Evolutionary conservation across 2,888 invertebrate genomes (phyloP).

Genomic region (Stenchaetothrips biformis): DNA sequence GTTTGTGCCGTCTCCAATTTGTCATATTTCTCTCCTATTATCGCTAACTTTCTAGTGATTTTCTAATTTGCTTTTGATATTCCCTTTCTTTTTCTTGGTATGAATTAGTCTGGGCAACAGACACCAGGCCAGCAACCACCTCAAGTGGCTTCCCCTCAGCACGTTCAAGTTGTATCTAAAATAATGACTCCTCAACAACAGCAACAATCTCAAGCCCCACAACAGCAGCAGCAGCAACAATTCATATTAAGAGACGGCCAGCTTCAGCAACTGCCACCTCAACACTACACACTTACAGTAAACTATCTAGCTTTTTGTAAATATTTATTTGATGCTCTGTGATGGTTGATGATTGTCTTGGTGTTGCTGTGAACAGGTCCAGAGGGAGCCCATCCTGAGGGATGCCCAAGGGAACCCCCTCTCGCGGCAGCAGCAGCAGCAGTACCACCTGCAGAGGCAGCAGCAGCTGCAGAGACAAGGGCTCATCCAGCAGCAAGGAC

Average conservation of each 20-base stretch:
- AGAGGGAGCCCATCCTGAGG: slow-evolving; percentile 39
- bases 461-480: slow-evolving; percentile 50
- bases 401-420: slow-evolving; percentile 38
- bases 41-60: neutral
- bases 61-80: neutral
- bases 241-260: slow-evolving; percentile 32
- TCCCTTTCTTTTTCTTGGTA: neutral
- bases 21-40: neutral
- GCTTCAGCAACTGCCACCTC: slow-evolving; percentile 28
- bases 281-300: slow-evolving; percentile 30
- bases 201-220: slow-evolving; percentile 27
- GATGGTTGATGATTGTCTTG: too few species aligned
- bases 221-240: slow-evolving; percentile 32
- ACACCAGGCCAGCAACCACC: slow-evolving; percentile 26
- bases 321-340: too few species aligned
- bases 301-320: neutral
- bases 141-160: slow-evolving; percentile 19
- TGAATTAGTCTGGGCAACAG: slow-evolving; percentile 7
- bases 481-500: slow-evolving; percentile 35
- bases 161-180: neutral
- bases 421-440: slow-evolving; percentile 43
- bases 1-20: neutral
- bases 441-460: slow-evolving; percentile 46
- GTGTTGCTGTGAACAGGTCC: slow-evolving; percentile 6
- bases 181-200: slow-evolving; percentile 25